phyloP scores from a whole-genome alignment of 1,140 invertebrate genomes.

The Drosophila orosa region DNA sequence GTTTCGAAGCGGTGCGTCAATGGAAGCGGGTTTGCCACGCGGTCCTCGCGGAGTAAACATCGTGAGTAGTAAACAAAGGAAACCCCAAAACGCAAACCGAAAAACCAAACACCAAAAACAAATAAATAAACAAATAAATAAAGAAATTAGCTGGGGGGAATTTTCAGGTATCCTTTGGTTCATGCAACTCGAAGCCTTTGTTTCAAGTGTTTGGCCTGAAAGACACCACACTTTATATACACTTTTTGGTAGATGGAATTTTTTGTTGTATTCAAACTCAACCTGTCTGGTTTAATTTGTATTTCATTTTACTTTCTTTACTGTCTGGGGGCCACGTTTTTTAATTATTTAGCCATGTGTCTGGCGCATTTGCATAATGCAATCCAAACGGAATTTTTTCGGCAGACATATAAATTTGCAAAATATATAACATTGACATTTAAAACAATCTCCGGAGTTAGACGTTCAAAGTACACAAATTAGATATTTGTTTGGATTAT shows the following conservation, averaged over 20 bases:
- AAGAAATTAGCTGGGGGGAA: slow-evolving; percentile 13
- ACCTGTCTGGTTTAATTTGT: slow-evolving; percentile 7
- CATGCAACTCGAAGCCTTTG: not conserved
- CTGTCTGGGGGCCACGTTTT: slow-evolving; percentile 29
- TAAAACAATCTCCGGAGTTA: slow-evolving; percentile 23
- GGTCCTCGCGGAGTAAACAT: slow-evolving; percentile 10
- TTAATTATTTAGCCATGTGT: slow-evolving; percentile 43
- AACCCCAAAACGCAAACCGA: slow-evolving; percentile 30
- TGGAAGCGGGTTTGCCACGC: slow-evolving; percentile 29
- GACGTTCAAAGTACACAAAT: slow-evolving; percentile 58
- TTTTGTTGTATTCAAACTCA: not conserved
- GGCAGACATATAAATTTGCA: slow-evolving; percentile 37
- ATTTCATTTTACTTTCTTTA: slow-evolving; percentile 9
- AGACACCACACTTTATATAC: slow-evolving; percentile 35
- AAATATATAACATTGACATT: slow-evolving; percentile 52
- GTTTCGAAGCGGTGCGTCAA: slow-evolving; percentile 28
- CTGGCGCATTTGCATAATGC: slow-evolving; percentile 64
- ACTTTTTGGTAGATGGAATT: not conserved
- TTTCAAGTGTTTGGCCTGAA: not conserved
- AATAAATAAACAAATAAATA: slow-evolving; percentile 36
- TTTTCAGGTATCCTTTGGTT: slow-evolving; percentile 2
- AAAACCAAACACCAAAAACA: slow-evolving; percentile 25
- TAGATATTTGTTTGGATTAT: slow-evolving; percentile 2
- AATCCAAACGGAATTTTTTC: slow-evolving; percentile 33
- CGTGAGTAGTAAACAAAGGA: slow-evolving; percentile 10